Conservation (phyloP, 1,140 invertebrate genomes). For the Reticulitermes speratus region DNA sequence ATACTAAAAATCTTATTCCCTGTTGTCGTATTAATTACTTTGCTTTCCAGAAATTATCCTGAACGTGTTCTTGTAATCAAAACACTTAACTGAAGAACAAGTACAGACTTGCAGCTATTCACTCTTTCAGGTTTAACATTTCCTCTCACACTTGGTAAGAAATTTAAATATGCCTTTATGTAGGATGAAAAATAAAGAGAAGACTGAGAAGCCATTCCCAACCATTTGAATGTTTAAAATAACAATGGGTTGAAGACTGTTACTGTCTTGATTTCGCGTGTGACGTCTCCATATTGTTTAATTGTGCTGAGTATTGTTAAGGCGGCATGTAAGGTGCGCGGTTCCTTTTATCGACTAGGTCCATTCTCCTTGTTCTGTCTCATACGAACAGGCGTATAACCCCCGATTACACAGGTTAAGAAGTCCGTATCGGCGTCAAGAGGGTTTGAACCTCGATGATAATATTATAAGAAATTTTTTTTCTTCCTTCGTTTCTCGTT, state of each 20-base stretch:
- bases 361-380: not conserved
- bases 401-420: conserved; percentile 17
- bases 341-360: not conserved
- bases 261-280: not conserved
- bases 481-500: not conserved
- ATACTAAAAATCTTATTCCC: not conserved
- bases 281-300: conserved; percentile 1
- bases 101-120: not conserved
- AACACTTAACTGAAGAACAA: not conserved
- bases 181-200: not conserved
- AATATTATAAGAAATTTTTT: conserved; percentile 2
- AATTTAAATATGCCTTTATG: not conserved
- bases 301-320: not conserved
- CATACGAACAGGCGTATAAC: not conserved
- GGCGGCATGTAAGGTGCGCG: not conserved
- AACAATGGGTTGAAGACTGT: not conserved
- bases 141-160: not conserved
- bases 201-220: not conserved
- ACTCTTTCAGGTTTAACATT: conserved; percentile 2
- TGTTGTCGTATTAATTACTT: not conserved
- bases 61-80: not conserved
- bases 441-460: not conserved
- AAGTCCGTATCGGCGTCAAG: not conserved
- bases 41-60: not conserved
- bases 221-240: not conserved